phyloP scores from a whole-genome alignment of 2,888 invertebrate species.

The Alloplasta piceator region DNA sequence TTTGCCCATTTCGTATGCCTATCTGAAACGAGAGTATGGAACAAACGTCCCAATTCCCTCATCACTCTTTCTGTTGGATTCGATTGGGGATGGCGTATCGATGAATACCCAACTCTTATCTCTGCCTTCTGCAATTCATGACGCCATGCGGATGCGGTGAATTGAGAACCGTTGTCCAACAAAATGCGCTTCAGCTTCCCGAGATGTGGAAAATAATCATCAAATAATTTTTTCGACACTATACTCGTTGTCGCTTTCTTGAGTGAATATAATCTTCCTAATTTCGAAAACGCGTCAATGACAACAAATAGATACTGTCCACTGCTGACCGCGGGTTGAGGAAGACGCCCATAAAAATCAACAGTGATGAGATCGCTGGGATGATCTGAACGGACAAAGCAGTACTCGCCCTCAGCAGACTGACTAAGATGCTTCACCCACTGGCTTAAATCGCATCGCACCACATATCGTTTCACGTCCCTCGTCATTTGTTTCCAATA shows the following conservation, averaged over 20 bases:
- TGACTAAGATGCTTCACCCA: not conserved
- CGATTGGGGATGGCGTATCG: not conserved
- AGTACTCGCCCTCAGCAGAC: not conserved
- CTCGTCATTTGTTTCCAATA: not conserved
- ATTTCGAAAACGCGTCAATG: not conserved
- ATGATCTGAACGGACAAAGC: not conserved
- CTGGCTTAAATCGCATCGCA: not conserved
- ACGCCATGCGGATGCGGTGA: not conserved
- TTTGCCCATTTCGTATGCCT: conserved; percentile 8
- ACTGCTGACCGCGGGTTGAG: not conserved
- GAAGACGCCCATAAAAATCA: conserved; percentile 5
- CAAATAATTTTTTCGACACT: not conserved
- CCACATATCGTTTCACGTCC: not conserved
- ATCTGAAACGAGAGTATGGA: not conserved
- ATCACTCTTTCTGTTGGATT: not conserved
- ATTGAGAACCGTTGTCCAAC: conserved; percentile 15
- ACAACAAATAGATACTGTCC: conserved; percentile 12
- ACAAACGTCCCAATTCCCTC: not conserved
- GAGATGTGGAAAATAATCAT: not conserved
- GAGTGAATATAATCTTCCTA: not conserved
- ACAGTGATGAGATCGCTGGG: not conserved
- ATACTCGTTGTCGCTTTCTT: not conserved
- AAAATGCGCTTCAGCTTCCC: conserved; percentile 3
- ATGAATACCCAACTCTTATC: not conserved
- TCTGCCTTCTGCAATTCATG: not conserved